Evolutionary conservation across 2,888 invertebrate genomes (phyloP).

Genomic region (Folsomia manolachei): DNA sequence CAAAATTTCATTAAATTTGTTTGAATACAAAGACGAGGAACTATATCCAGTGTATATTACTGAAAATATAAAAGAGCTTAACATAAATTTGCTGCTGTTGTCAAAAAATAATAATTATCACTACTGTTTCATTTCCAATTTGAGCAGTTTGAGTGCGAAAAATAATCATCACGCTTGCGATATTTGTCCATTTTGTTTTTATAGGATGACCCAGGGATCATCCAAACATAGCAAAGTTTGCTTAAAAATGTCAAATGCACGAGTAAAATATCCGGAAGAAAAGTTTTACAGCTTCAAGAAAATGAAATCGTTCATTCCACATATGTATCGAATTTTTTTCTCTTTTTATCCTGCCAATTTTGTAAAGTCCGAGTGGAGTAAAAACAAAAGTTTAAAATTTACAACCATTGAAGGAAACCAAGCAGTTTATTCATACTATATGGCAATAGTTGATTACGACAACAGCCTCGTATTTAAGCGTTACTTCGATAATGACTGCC

Average conservation of each 20-base stretch:
- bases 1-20: neutral
- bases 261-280: neutral
- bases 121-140: neutral
- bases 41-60: neutral
- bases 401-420: neutral
- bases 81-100: neutral
- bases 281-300: neutral
- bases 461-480: neutral
- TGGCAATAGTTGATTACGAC: constrained; percentile 1
- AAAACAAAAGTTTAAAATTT: neutral
- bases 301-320: neutral
- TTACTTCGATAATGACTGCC: neutral
- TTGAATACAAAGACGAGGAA: neutral
- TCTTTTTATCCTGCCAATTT: neutral
- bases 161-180: neutral
- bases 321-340: neutral
- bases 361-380: neutral
- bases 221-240: neutral
- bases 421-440: neutral
- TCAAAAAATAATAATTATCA: neutral
- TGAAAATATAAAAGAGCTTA: neutral
- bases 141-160: neutral
- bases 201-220: neutral
- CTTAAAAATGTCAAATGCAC: neutral
- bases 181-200: neutral